Evolutionary conservation across 2,113 vertebrate species (phyloP), one percentile per base, ranked within the genome.

Genomic region (Clarias gariepinus): DNA sequence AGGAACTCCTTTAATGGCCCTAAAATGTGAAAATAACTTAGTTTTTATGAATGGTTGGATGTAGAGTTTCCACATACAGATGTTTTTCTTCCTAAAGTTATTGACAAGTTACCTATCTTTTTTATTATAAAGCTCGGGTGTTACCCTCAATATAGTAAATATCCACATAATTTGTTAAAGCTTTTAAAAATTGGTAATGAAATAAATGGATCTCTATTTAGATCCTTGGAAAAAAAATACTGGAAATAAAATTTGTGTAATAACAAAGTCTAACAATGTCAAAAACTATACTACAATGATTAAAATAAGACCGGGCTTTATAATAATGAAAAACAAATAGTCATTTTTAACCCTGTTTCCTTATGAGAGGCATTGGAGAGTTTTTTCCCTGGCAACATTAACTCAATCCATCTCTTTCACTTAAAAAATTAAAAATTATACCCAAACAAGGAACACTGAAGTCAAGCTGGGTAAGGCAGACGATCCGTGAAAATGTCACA

Each of bases 401-500:
- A 52, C n/a, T 19, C 41, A 4, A 68, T 82, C 63, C 11, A 68
- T 68, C 81, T 82, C 41, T 52, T 82, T 53, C 52, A 66, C 47
- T 82, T 68, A 73, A 73, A 12, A n/a, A 25, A 11, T 12, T 52
- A 52, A 0, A 53, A 33, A 73, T 4, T 19, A 52, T 9, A 25
- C 76, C 15, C 53, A 30, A 82, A 82, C 36, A 6, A n/a, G 33
- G 81, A 30, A 66, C 28, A 63, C 21, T 41, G 66, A 71, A 16
- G 21, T 84, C 28, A 85, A 88, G 69, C 80, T 36, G 30, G 6
- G 28, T n/a, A 74, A 82, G 41, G 57, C 77, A 80, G 18, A 33
- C 55, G 19, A 60, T 60, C 77, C 28, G 55, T 60, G 30, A 80
- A 80, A 80, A 80, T 60, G 77, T 80, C 55, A 60, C 60, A 80